phyloP scores from a whole-genome alignment of 2,888 invertebrate species.

The Andrena dorsata region DNA sequence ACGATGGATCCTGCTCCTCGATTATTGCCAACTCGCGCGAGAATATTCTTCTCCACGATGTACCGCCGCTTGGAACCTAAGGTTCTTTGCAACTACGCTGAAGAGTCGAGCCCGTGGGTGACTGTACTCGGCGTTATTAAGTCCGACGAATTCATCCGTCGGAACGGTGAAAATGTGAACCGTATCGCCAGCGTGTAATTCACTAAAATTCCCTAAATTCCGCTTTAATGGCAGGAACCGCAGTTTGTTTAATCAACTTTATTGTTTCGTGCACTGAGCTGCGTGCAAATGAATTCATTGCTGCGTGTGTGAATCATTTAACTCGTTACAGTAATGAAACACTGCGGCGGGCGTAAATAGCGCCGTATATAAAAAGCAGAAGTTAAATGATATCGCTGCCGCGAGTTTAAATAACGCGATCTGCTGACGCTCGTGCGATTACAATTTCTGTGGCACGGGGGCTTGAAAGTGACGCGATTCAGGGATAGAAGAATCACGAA shows the following conservation, averaged over 20 bases:
- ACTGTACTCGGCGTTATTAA: background rate
- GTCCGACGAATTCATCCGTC: background rate
- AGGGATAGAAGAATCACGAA: background rate
- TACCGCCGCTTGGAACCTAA: too few relatives aligned
- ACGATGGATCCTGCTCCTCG: too few relatives aligned
- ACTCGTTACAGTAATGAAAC: constrained; percentile 3
- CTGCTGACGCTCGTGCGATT: background rate
- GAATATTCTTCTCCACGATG: too few relatives aligned
- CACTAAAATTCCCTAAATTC: constrained; percentile 9
- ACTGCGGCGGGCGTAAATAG: constrained; percentile 12
- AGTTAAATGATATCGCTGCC: constrained; percentile 10
- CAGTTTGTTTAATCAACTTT: constrained; percentile 27
- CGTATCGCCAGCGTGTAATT: background rate
- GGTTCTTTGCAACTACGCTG: too few relatives aligned
- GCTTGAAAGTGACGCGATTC: background rate
- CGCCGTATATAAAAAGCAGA: constrained; percentile 7
- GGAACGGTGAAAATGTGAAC: background rate
- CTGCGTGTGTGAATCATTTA: constrained; percentile 18
- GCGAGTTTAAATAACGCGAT: constrained; percentile 14
- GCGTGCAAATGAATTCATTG: constrained; percentile 25
- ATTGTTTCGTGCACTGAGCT: background rate
- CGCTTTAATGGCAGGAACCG: constrained; percentile 6
- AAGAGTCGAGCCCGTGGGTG: background rate
- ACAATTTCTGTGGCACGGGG: background rate
- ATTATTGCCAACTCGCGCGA: too few relatives aligned